A percentile compares a stretch with the other conserved stretches of the same genome.
phyloP scores from a whole-genome alignment of 2,113 vertebrate species.

The Rhizomys pruinosus region DNA sequence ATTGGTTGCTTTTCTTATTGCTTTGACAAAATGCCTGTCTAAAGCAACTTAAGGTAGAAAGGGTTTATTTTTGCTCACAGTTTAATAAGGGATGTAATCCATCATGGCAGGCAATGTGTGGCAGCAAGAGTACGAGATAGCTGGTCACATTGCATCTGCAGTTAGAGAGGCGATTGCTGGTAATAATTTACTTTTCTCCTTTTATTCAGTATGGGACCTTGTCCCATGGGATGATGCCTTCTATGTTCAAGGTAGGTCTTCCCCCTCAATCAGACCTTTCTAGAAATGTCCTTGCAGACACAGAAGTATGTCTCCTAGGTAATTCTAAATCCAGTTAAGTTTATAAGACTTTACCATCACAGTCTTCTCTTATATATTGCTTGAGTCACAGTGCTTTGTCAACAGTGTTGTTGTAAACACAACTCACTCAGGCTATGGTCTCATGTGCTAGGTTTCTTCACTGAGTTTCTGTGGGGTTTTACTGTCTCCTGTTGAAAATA shows the following conservation, averaged over 20 bases:
- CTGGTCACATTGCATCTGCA: not conserved
- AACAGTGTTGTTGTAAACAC: fast-evolving
- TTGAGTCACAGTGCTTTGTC: not conserved
- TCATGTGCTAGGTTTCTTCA: too few relatives aligned
- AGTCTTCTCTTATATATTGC: not conserved
- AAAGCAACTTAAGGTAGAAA: not conserved
- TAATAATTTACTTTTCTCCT: not conserved
- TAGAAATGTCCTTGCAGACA: not conserved
- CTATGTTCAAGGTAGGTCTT: not conserved
- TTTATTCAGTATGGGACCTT: not conserved
- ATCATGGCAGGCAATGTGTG: not conserved
- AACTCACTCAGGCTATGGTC: not conserved
- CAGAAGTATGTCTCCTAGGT: not conserved
- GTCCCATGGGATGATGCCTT: too few relatives aligned
- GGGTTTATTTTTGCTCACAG: not conserved
- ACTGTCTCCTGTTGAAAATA: too few relatives aligned
- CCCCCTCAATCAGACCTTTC: not conserved
- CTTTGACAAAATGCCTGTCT: not conserved
- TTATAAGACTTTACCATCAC: not conserved
- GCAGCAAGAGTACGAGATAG: not conserved
- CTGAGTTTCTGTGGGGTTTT: not conserved
- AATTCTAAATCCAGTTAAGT: not conserved
- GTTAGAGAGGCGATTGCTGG: not conserved
- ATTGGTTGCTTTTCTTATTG: not conserved
- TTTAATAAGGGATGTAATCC: not conserved